phyloP scores from a whole-genome alignment of 2,797 vertebrate genomes.

The Pantherophis alleghaniensis region DNA sequence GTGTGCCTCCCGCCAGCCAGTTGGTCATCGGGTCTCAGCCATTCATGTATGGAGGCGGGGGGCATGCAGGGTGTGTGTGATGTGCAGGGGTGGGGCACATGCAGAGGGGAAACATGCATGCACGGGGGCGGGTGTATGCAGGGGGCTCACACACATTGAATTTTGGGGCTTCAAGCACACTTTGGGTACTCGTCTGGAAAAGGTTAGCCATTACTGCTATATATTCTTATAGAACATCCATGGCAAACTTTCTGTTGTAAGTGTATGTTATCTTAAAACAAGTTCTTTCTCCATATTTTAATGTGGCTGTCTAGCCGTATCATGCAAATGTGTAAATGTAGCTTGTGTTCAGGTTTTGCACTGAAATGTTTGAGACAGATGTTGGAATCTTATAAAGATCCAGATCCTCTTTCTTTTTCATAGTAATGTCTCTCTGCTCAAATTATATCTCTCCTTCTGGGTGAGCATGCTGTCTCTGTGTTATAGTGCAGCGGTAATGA shows the following conservation, averaged over 20 bases:
- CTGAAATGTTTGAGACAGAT: constrained; percentile 69
- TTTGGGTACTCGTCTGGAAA: too few relatives aligned
- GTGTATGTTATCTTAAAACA: constrained; percentile 54
- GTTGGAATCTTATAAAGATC: constrained; percentile 68
- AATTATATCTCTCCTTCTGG: constrained; percentile 48
- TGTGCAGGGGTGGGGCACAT: too few relatives aligned
- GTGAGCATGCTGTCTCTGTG: constrained; percentile 35
- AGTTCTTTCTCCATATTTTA: constrained; percentile 65
- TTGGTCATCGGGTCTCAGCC: too few relatives aligned
- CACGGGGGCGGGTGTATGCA: too few relatives aligned
- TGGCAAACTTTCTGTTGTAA: constrained; percentile 55
- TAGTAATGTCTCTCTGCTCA: constrained; percentile 63
- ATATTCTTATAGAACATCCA: constrained; percentile 52
- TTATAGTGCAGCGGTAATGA: constrained; percentile 39
- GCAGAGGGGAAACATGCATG: too few relatives aligned
- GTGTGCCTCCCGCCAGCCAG: too few relatives aligned
- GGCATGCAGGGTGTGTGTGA: too few relatives aligned
- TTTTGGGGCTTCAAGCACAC: too few relatives aligned
- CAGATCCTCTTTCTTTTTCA: constrained; percentile 51
- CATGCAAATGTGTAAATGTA: constrained; percentile 69
- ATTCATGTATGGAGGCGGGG: too few relatives aligned
- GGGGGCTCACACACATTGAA: too few relatives aligned
- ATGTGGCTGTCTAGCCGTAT: constrained; percentile 55
- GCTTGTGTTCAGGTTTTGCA: constrained; percentile 70
- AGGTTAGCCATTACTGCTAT: constrained; percentile 12